phyloP scores from a whole-genome alignment of 2,797 vertebrate genomes.

The Enteromius mattozi region DNA sequence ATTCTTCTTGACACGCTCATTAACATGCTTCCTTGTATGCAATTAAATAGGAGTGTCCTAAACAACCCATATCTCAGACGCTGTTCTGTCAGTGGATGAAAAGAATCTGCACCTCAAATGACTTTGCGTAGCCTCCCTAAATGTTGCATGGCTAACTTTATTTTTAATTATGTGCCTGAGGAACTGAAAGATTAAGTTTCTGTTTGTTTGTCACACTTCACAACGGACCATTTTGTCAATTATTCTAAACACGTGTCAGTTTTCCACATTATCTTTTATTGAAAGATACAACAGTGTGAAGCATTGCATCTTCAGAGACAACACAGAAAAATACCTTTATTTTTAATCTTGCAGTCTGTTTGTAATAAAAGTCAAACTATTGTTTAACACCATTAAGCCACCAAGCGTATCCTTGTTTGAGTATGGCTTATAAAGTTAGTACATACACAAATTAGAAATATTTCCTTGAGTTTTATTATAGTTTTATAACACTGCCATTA shows the following conservation, averaged over 20 bases:
- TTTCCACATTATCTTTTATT: neutral
- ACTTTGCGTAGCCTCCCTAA: neutral
- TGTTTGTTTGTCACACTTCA: neutral
- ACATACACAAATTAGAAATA: neutral
- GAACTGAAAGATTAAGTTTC: neutral
- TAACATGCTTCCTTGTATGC: too few species aligned
- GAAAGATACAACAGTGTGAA: neutral
- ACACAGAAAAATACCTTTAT: neutral
- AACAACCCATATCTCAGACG: neutral
- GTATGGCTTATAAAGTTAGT: neutral
- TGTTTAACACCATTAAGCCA: neutral
- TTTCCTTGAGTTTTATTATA: neutral
- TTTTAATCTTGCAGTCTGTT: neutral
- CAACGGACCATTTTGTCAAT: too few species aligned
- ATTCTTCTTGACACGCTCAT: neutral
- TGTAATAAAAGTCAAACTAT: neutral
- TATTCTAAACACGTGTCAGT: neutral
- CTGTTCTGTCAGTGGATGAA: neutral
- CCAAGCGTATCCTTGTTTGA: neutral
- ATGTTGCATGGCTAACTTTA: neutral
- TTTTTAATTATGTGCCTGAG: neutral
- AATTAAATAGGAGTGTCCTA: too few species aligned
- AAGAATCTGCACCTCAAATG: neutral
- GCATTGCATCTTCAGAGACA: neutral
- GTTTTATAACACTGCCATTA: neutral